These are phyloP conservation scores for Mirza zaza DNA, from an alignment of 2,113 vertebrate species.

Conservation along the genomic window DNA sequence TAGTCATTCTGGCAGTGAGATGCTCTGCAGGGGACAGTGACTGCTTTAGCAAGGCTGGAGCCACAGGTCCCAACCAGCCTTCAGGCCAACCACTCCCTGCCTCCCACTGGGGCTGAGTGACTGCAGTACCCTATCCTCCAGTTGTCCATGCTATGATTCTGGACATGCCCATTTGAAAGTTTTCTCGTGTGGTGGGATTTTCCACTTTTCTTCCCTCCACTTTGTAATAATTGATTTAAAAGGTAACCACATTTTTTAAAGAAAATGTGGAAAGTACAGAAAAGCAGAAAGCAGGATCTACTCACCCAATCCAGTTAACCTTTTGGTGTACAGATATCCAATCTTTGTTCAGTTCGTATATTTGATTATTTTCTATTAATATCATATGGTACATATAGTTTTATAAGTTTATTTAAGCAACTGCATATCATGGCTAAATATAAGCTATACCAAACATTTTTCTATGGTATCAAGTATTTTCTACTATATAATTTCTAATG, in stretches of 20 bases:
- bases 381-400: neutral
- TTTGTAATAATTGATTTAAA: neutral
- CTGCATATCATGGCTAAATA: neutral
- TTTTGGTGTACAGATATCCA: neutral
- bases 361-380: neutral
- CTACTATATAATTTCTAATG: conserved; percentile 37
- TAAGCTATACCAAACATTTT: neutral
- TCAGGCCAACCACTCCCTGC: fast-evolving
- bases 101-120: too few relatives aligned
- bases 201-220: neutral
- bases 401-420: neutral
- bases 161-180: neutral
- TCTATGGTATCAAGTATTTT: neutral
- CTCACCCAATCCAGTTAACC: neutral
- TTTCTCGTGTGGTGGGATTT: neutral
- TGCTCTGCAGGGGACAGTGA: neutral
- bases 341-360: neutral
- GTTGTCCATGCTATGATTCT: neutral
- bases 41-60: neutral
- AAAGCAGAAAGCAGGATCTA: neutral
- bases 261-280: neutral
- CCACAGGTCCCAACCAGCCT: neutral
- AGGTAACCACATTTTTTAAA: neutral
- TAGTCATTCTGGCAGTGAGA: fast-evolving
- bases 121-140: neutral